A percentile compares a stretch with the other conserved stretches of the same genome.
phyloP scores from a whole-genome alignment of 2,797 vertebrate species.

The Cuniculus paca region DNA sequence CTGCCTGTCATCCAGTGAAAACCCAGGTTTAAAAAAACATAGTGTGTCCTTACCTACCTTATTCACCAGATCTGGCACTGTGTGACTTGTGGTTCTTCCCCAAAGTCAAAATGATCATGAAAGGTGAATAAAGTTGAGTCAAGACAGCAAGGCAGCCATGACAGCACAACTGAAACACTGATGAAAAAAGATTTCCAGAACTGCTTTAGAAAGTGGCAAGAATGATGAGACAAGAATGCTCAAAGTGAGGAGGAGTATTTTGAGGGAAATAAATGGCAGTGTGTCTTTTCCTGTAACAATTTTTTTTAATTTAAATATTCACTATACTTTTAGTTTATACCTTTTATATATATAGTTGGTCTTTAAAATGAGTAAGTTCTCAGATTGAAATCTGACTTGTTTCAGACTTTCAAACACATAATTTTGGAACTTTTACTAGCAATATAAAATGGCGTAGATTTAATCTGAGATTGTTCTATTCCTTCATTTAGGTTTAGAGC shows the following conservation, averaged over 20 bases:
- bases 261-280: not conserved
- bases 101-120: not conserved
- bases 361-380: slow-evolving; percentile 61
- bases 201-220: not conserved
- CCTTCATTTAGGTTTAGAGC: slow-evolving; percentile 57
- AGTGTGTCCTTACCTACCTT: not conserved
- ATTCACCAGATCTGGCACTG: not conserved
- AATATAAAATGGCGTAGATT: slow-evolving; percentile 62
- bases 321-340: not conserved
- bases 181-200: not conserved
- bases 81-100: not conserved
- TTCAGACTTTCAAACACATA: slow-evolving; percentile 46
- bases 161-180: not conserved
- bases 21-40: not conserved
- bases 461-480: slow-evolving; percentile 49
- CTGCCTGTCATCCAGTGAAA: not conserved
- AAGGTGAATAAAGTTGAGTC: not conserved
- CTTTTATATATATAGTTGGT: slow-evolving; percentile 31
- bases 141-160: not conserved
- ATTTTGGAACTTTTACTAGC: slow-evolving; percentile 65
- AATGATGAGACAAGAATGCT: not conserved
- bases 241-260: not conserved
- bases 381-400: slow-evolving; percentile 59
- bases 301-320: not conserved
- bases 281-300: not conserved